These are phyloP conservation scores for Serilophus lunatus DNA, from an alignment of 2,113 vertebrate species.

Conservation along the genomic window DNA sequence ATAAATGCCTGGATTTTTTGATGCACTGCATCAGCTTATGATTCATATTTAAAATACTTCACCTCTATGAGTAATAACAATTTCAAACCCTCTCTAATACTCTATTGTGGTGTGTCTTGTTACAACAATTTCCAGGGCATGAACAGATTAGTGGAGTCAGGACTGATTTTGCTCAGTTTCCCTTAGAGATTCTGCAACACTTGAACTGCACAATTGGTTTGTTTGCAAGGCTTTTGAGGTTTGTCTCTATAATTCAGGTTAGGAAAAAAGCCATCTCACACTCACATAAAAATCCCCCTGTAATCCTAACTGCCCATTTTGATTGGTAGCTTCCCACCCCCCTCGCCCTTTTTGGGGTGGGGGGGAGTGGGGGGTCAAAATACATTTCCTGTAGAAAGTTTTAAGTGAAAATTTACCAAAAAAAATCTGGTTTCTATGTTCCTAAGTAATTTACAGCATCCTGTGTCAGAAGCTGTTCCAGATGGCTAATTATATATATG, in stretches of 20 bases:
- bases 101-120: neutral
- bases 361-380: neutral
- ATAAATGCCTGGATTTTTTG: neutral
- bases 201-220: neutral
- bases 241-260: neutral
- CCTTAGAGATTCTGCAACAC: neutral
- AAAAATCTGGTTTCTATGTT: neutral
- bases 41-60: slow-evolving; percentile 14
- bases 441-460: neutral
- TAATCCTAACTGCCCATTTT: neutral
- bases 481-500: neutral
- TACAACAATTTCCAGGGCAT: neutral
- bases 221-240: neutral
- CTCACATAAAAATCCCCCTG: neutral
- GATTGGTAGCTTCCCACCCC: neutral
- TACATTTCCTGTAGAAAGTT: neutral
- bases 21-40: neutral
- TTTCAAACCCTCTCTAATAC: neutral
- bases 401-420: neutral
- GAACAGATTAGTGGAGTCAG: neutral
- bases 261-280: neutral
- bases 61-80: slow-evolving; percentile 11
- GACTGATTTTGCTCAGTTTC: neutral
- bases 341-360: fast-evolving
- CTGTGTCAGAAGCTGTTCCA: neutral